These are phyloP conservation scores for Heterotis niloticus DNA, from an alignment of 2,113 vertebrate genomes.

Conservation along the genomic window DNA sequence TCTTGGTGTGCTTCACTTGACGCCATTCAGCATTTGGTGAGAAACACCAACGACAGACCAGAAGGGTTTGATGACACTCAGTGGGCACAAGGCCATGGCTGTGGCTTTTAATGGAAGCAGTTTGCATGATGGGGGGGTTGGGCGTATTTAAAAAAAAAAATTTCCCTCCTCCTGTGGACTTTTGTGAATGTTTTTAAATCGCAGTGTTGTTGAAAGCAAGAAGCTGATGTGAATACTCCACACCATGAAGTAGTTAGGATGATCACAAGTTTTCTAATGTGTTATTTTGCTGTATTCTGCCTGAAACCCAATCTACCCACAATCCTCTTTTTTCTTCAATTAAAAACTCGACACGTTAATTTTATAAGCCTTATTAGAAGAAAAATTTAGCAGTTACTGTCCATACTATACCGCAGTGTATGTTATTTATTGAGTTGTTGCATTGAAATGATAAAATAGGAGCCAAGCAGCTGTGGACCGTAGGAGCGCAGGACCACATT, in stretches of 20 bases:
- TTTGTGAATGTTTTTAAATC: conserved; percentile 36
- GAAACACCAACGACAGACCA: conserved; percentile 64
- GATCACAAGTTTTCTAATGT: not conserved
- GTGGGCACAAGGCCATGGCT: conserved; percentile 41
- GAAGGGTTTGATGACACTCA: conserved; percentile 33
- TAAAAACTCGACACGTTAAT: conserved; percentile 38
- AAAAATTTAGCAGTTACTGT: conserved; percentile 36
- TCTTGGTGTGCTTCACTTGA: conserved; percentile 26
- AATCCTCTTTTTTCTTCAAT: conserved; percentile 7
- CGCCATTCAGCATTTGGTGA: conserved; percentile 37
- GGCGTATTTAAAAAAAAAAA: no score
- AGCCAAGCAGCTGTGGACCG: no score
- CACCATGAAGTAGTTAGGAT: conserved; percentile 16
- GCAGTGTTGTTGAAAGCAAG: conserved; percentile 37
- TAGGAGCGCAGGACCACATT: no score
- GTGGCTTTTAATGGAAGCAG: conserved; percentile 52
- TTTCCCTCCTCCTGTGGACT: conserved; percentile 39
- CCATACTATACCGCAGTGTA: conserved; percentile 37
- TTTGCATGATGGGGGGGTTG: not conserved
- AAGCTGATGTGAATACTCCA: conserved; percentile 47
- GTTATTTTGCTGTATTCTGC: conserved; percentile 1
- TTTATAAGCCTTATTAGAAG: conserved; percentile 22
- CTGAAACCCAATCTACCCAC: not conserved
- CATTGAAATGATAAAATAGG: conserved; percentile 40
- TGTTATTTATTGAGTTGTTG: conserved; percentile 21